Percentiles rank a stretch among this genome's conserved stretches.
These are phyloP conservation scores for Misgurnus anguillicaudatus DNA, from an alignment of 2,113 vertebrate species.

Conservation along the genomic window DNA sequence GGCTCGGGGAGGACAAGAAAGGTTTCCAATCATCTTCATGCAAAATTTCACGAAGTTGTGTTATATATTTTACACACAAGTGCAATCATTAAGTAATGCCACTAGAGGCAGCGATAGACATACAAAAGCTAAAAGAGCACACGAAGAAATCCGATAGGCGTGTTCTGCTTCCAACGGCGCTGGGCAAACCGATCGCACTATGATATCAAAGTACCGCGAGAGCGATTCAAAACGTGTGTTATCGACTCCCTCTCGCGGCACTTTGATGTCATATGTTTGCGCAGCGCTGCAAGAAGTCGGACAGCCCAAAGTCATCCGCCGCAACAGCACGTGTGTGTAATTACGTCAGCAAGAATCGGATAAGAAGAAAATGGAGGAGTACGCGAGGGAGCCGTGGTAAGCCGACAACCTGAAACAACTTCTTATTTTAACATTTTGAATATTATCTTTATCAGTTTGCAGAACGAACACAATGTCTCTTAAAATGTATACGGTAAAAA, in stretches of 20 bases:
- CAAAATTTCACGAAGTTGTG: too few species aligned
- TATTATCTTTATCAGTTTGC: neutral
- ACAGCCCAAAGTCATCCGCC: neutral
- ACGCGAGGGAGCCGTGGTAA: slow-evolving; percentile 93
- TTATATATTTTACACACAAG: neutral
- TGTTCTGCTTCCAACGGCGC: too few species aligned
- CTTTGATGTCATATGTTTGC: too few species aligned
- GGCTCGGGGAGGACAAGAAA: too few species aligned
- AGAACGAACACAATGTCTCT: neutral
- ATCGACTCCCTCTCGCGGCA: too few species aligned
- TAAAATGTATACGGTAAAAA: neutral
- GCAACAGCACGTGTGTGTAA: neutral
- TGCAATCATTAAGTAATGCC: neutral
- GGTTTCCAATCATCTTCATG: too few species aligned
- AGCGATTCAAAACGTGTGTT: too few species aligned
- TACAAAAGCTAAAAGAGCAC: neutral
- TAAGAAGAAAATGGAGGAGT: slow-evolving; percentile 92
- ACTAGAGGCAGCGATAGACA: slow-evolving; percentile 15
- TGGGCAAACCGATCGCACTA: too few species aligned
- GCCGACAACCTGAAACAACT: slow-evolving; percentile 41
- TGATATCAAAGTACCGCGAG: too few species aligned
- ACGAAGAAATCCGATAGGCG: too few species aligned
- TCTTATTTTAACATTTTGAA: neutral
- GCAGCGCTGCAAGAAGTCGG: too few species aligned
- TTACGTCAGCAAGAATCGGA: slow-evolving; percentile 61